These are phyloP conservation scores for Cryptops parisi DNA, from an alignment of 2,888 invertebrate genomes.

Conservation along the genomic window DNA sequence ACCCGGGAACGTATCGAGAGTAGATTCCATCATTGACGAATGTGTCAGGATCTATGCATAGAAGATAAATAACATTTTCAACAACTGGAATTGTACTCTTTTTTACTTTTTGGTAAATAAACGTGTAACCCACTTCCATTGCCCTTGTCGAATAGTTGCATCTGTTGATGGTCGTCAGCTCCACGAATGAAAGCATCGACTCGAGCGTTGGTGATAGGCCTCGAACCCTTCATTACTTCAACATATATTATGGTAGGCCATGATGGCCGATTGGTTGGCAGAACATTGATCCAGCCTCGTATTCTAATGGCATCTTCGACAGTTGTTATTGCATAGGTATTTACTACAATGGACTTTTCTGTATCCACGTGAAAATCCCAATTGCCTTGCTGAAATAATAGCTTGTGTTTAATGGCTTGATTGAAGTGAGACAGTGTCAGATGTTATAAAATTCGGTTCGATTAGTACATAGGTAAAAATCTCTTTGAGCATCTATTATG, in stretches of 20 bases:
- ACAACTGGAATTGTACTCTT: no score
- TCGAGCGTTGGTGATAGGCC: constrained; percentile 25
- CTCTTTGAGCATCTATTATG: no score
- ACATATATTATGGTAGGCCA: constrained; percentile 22
- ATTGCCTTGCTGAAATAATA: neutral
- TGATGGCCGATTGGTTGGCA: neutral
- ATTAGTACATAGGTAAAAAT: no score
- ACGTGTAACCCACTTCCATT: constrained; percentile 2
- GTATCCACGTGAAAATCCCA: neutral
- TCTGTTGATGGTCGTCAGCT: constrained; percentile 3
- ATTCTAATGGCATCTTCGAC: neutral
- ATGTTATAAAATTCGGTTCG: neutral
- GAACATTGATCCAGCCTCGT: constrained; percentile 3
- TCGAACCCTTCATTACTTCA: constrained; percentile 24
- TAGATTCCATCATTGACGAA: constrained; percentile 37
- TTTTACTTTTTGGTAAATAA: neutral
- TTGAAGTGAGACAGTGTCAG: neutral
- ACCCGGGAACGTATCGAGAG: constrained; percentile 41
- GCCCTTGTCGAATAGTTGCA: neutral
- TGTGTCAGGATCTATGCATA: constrained; percentile 30
- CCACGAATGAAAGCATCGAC: constrained; percentile 24
- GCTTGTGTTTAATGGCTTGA: neutral
- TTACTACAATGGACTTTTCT: neutral
- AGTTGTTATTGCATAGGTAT: neutral
- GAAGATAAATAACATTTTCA: no score